These are phyloP conservation scores for Drosophila seclusa DNA, from an alignment of 2,888 invertebrate species.

Conservation along the genomic window DNA sequence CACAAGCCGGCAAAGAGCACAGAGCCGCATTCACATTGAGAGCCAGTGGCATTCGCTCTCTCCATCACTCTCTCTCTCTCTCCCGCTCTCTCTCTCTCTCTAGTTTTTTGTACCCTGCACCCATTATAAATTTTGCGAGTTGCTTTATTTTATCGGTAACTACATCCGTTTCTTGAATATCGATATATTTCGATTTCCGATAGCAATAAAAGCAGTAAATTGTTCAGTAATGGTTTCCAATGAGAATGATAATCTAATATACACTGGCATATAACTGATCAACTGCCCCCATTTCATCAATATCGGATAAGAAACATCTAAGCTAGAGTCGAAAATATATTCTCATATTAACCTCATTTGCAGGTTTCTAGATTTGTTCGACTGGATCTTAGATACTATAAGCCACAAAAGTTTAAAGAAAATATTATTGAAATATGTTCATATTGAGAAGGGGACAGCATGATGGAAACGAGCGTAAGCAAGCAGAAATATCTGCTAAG, in stretches of 20 bases:
- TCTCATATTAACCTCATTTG: not conserved
- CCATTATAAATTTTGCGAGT: not conserved
- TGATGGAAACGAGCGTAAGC: rapidly evolving
- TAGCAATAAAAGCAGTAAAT: not conserved
- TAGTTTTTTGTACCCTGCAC: not conserved
- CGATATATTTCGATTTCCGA: not conserved
- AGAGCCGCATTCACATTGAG: slow-evolving; percentile 1
- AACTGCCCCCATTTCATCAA: not conserved
- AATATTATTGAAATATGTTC: not conserved
- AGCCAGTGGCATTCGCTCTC: not conserved
- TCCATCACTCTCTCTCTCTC: not conserved
- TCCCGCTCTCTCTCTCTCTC: not conserved
- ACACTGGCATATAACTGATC: not conserved
- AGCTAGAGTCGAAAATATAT: not conserved
- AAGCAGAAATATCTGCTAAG: not conserved
- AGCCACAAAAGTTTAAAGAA: not conserved
- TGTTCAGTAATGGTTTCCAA: not conserved
- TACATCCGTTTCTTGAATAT: not conserved
- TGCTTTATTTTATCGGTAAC: not conserved
- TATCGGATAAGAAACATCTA: not conserved
- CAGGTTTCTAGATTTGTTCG: not conserved
- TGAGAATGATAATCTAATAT: not conserved
- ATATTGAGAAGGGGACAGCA: not conserved
- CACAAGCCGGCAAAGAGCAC: slow-evolving; percentile 28
- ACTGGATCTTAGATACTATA: not conserved